These are phyloP conservation scores for Terebella lapidaria DNA, from an alignment of 2,888 invertebrate genomes.

Conservation along the genomic window DNA sequence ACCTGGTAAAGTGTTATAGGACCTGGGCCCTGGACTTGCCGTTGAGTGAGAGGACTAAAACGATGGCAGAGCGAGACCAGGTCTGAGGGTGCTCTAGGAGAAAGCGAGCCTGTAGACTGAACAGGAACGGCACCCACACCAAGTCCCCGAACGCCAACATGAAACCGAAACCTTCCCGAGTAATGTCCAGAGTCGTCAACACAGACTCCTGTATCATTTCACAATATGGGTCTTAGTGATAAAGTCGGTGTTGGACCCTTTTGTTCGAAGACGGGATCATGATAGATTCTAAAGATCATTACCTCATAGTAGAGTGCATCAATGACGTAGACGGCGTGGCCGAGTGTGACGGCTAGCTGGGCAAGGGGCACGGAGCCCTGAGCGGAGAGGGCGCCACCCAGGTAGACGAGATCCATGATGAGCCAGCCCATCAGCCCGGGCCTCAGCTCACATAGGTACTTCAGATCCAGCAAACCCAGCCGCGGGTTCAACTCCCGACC, in stretches of 20 bases:
- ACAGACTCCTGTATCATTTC: slow-evolving; percentile 56
- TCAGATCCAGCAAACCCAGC: slow-evolving; percentile 63
- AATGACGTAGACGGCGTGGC: slow-evolving; percentile 61
- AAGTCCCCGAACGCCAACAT: slow-evolving; percentile 66
- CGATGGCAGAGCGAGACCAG: neutral
- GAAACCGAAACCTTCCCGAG: slow-evolving; percentile 75
- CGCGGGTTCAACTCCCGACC: slow-evolving; percentile 71
- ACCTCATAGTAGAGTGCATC: slow-evolving; percentile 64
- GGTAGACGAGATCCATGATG: slow-evolving; percentile 42
- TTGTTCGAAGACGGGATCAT: too few relatives aligned
- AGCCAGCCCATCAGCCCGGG: slow-evolving; percentile 54
- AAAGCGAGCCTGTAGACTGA: slow-evolving; percentile 67
- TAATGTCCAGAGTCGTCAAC: slow-evolving; percentile 64
- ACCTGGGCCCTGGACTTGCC: neutral
- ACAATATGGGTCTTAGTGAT: too few relatives aligned
- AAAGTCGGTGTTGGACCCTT: too few relatives aligned
- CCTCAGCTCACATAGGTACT: slow-evolving; percentile 59
- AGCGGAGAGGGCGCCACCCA: slow-evolving; percentile 34
- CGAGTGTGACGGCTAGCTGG: slow-evolving; percentile 48
- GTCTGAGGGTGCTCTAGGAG: slow-evolving; percentile 58
- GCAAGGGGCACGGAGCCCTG: slow-evolving; percentile 28
- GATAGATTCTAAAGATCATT: too few relatives aligned
- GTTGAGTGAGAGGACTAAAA: neutral
- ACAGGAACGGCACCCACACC: slow-evolving; percentile 67
- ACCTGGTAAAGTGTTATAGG: too few relatives aligned